Conservation (phyloP, 1,140 invertebrate species). For the Spodoptera litura region DNA sequence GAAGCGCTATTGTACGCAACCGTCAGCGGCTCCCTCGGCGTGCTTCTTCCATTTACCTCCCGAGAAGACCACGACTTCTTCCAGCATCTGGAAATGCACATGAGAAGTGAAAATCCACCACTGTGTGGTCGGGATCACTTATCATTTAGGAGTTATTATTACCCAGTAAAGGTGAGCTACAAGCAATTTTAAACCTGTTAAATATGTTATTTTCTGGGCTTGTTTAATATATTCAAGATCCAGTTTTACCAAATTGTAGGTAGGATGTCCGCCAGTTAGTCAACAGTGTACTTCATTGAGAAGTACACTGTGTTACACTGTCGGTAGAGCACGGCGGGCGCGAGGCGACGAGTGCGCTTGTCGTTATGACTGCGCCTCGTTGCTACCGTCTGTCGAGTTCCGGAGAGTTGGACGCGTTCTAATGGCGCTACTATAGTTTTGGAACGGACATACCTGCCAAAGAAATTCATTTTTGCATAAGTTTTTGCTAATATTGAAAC, state of each 20-base stretch:
- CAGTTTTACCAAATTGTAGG: not conserved
- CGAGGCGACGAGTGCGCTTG: constrained; percentile 50
- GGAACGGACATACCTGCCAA: constrained; percentile 66
- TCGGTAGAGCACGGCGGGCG: constrained; percentile 68
- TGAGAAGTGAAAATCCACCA: constrained; percentile 98
- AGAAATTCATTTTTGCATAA: not conserved
- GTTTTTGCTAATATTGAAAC: not conserved
- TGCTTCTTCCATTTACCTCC: constrained; percentile 98
- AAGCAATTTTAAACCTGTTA: not conserved
- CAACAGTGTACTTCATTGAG: constrained; percentile 63
- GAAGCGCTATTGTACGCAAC: constrained; percentile 99
- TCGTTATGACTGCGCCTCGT: constrained; percentile 64
- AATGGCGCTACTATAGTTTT: constrained; percentile 70
- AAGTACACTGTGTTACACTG: constrained; percentile 76
- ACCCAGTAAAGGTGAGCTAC: constrained; percentile 95
- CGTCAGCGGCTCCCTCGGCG: constrained; percentile 97
- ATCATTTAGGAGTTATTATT: constrained; percentile 98
- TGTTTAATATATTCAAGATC: not conserved
- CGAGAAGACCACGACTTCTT: constrained; percentile 99
- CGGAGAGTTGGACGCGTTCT: constrained; percentile 74
- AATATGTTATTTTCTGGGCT: not conserved
- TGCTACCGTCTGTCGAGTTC: constrained; percentile 55
- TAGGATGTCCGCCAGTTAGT: constrained; percentile 72
- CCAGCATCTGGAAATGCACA: constrained; percentile 99
- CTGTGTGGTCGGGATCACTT: constrained; percentile 99